These are phyloP conservation scores for Stylophora pistillata DNA, from an alignment of 64 coral and sea anemone genomes.

Conservation along the genomic window DNA sequence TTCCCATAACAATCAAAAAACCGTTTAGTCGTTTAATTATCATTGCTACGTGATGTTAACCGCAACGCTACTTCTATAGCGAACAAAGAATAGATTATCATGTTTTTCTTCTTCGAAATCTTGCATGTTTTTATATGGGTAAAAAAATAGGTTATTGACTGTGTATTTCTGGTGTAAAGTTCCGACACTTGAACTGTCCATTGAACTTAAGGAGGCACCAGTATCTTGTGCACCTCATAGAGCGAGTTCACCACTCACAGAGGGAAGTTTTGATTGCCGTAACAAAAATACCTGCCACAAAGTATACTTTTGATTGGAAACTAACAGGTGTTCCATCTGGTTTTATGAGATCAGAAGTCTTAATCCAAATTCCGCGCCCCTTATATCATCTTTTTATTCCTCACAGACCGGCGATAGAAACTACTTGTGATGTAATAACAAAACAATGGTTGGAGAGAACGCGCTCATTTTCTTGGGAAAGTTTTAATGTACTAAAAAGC, in stretches of 20 bases:
- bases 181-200: constrained; percentile 20
- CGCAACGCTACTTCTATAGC: no score
- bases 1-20: no score
- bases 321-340: constrained; percentile 46
- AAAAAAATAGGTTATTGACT: constrained; percentile 5
- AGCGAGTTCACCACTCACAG: constrained; percentile 6
- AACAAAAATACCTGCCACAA: constrained; percentile 38
- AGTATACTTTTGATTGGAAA: constrained; percentile 76
- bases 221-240: constrained; percentile 14
- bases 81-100: no score
- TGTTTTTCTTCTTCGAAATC: no score
- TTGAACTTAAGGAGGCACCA: constrained; percentile 20
- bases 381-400: constrained; percentile 73
- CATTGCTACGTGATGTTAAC: no score
- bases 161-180: neutral
- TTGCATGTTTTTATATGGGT: neutral
- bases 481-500: constrained; percentile 83
- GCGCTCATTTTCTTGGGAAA: constrained; percentile 55
- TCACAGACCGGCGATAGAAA: constrained; percentile 50
- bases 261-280: constrained; percentile 5
- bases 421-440: constrained; percentile 91
- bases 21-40: no score
- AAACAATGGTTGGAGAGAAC: constrained; percentile 72
- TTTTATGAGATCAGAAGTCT: constrained; percentile 76
- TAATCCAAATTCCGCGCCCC: constrained; percentile 76